Evolutionary conservation across 1,140 invertebrate species (phyloP), one percentile per base, ranked within the genome.

Genomic region (Macrosteles quadrilineatus): DNA sequence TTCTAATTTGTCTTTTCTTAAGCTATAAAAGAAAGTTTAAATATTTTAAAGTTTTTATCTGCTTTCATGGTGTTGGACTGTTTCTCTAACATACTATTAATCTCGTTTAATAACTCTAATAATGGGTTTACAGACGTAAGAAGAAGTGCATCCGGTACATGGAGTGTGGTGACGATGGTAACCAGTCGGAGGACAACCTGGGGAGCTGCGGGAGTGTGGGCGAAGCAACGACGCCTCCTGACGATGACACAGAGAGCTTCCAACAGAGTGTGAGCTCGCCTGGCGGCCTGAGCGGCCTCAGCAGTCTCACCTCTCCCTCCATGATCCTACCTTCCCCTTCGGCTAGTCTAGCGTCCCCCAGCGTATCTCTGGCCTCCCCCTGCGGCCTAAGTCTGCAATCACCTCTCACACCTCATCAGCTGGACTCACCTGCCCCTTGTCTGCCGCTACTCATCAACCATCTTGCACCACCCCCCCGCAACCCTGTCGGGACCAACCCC

Each of bases 81-180:
- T n/a, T n/a, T n/a, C n/a, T n/a, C n/a, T n/a, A n/a, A n/a, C n/a
- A n/a, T n/a, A n/a, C n/a, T n/a, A n/a, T n/a, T n/a, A n/a, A n/a
- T n/a, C n/a, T n/a, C n/a, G n/a, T n/a, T n/a, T n/a, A n/a, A n/a
- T n/a, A n/a, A n/a, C n/a, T 19, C 21, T 50, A 50, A 50, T 47
- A 25, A 27, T 47, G 40, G 47, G 21, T 78, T 88, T 90, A 31
- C 86, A 98, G 96, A 86, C 93, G 96, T 86, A 98, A 98, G 88
- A 98, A 98, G 86, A 98, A 97, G 85, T 98, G 96, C 87, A 94
- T 97, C 81, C 91, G 95, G 72, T 97, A 97, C 83, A 91, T 95
- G 89, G 87, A 89, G 82, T 77, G 83, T 73, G 72, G 90, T 88
- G 84, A 86, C 78, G 87, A 87, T 75, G 87, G 89, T 74, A 92